phyloP scores from a whole-genome alignment of 2,113 vertebrate genomes.

The Ptyas mucosa region DNA sequence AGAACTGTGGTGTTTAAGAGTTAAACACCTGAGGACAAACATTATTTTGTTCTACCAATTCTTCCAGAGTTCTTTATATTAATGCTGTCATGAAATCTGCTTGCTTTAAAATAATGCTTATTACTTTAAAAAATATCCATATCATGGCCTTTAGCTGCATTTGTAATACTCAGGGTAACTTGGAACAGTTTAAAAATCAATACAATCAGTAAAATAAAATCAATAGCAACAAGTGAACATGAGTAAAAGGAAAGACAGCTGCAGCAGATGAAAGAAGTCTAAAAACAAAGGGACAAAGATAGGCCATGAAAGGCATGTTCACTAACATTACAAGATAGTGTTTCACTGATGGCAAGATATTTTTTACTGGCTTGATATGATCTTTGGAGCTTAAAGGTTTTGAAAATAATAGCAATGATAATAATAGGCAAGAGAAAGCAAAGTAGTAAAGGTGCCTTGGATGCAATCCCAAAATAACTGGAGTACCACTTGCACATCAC shows the following conservation, averaged over 20 bases:
- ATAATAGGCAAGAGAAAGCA: not conserved
- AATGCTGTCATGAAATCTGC: conserved; percentile 16
- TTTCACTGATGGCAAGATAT: not conserved
- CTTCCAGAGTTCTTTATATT: not conserved
- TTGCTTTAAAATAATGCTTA: conserved; percentile 31
- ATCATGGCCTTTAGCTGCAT: not conserved
- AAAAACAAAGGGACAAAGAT: not conserved
- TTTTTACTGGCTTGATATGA: not conserved
- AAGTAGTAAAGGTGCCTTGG: not conserved
- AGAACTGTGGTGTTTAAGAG: not conserved
- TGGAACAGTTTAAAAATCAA: not conserved
- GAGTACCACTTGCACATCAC: not conserved
- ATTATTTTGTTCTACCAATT: not conserved
- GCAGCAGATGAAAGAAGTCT: not conserved
- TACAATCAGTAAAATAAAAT: not conserved
- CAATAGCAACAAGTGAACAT: not conserved
- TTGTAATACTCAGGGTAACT: not conserved
- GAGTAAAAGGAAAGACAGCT: not conserved
- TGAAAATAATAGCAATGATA: not conserved
- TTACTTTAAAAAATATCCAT: not conserved
- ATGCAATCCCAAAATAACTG: not conserved
- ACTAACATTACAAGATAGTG: not conserved
- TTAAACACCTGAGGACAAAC: not conserved
- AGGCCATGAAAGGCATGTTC: not conserved
- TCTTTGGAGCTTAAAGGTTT: not conserved